Evolutionary conservation across 1,140 invertebrate genomes (phyloP).

Genomic region (Matsumurasca onukii): DNA sequence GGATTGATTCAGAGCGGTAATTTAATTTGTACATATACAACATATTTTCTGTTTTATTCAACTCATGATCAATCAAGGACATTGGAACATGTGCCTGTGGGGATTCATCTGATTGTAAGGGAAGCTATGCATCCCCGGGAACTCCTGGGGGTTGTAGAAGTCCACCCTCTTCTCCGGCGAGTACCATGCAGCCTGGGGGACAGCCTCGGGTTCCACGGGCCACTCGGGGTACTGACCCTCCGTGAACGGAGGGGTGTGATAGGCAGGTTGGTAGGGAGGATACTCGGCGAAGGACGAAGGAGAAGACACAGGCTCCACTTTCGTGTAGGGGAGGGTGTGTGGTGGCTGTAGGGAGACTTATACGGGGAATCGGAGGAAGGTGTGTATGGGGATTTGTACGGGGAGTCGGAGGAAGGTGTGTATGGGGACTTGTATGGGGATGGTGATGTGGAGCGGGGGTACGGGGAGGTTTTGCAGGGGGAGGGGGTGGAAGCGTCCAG

Average conservation of each 20-base stretch:
- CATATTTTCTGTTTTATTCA: background rate
- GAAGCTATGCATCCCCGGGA: slow-evolving; percentile 4
- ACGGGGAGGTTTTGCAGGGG: background rate
- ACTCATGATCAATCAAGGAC: background rate
- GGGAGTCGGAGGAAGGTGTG: background rate
- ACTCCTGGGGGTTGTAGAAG: background rate
- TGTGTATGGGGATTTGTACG: background rate
- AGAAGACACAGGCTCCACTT: no score
- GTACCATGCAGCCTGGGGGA: slow-evolving; percentile 19
- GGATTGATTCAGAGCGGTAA: background rate
- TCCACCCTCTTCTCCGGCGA: background rate
- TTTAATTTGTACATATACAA: background rate
- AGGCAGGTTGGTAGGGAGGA: no score
- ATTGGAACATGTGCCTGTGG: slow-evolving; percentile 25
- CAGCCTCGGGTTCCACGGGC: slow-evolving; percentile 21
- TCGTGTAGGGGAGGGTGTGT: no score
- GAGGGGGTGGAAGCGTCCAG: slow-evolving; percentile 19
- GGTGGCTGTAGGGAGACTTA: background rate
- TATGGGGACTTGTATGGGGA: background rate
- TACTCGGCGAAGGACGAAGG: no score
- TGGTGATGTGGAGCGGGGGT: slow-evolving; percentile 2
- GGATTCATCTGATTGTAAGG: slow-evolving; percentile 6
- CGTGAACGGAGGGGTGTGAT: no score
- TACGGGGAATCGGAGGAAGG: slow-evolving; percentile 10
- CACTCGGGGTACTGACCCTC: slow-evolving; percentile 5